Conservation (phyloP, 2,888 invertebrate genomes). For the Chaitophorus viminalis region DNA sequence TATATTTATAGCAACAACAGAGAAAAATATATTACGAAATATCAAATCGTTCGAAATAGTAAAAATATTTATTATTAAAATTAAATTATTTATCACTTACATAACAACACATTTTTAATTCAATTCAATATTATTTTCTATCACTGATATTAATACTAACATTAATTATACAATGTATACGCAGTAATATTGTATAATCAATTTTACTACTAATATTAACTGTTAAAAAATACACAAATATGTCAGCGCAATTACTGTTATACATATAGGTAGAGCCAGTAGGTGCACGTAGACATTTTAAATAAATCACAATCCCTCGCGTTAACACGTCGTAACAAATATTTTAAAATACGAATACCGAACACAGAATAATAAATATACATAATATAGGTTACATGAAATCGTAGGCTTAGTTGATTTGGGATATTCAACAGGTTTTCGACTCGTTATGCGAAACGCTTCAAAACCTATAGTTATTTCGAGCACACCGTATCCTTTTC, state of each 20-base stretch:
- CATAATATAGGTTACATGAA: background rate
- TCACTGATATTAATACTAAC: constrained; percentile 18
- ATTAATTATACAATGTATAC: no score
- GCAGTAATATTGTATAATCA: no score
- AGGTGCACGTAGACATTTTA: background rate
- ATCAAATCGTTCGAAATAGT: background rate
- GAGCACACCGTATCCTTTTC: background rate
- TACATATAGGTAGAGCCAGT: background rate
- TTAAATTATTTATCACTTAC: constrained; percentile 29
- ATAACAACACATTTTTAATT: background rate
- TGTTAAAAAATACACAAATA: constrained; percentile 31
- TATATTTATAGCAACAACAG: constrained; percentile 5
- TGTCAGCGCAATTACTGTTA: background rate
- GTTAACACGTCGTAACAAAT: background rate
- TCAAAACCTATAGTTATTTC: background rate
- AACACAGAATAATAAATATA: constrained; percentile 23
- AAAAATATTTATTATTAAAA: constrained; percentile 20
- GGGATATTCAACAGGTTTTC: background rate
- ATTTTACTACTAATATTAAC: background rate
- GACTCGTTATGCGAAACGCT: background rate
- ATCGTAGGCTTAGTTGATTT: background rate
- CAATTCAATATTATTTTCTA: background rate
- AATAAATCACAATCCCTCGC: constrained; percentile 28
- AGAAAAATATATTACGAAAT: constrained; percentile 25
- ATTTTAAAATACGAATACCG: background rate